These are phyloP conservation scores for Gouania willdenowi DNA, from an alignment of 2,797 vertebrate species.

Conservation along the genomic window DNA sequence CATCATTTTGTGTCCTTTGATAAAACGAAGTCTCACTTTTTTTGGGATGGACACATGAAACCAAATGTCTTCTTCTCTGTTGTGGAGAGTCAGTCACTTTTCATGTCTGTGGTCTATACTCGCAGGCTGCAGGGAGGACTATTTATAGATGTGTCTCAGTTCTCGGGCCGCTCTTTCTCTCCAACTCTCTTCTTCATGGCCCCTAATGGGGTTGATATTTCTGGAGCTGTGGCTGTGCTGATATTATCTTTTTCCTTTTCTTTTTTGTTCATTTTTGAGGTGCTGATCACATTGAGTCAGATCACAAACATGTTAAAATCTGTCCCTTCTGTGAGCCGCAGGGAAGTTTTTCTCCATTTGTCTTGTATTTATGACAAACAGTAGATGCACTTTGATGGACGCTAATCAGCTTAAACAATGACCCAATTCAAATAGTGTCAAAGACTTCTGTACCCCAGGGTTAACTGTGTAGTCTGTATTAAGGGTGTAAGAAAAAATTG, in stretches of 20 bases:
- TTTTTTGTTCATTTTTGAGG: slow-evolving; percentile 51
- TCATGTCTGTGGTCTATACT: slow-evolving; percentile 69
- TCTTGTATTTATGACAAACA: too few species aligned
- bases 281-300: slow-evolving; percentile 16
- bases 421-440: too few species aligned
- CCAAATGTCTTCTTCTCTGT: slow-evolving; percentile 31
- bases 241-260: slow-evolving; percentile 47
- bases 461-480: too few species aligned
- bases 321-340: neutral
- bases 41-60: too few species aligned
- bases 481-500: too few species aligned
- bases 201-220: slow-evolving; percentile 62
- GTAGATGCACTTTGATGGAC: too few species aligned
- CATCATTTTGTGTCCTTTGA: too few species aligned
- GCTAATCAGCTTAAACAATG: too few species aligned
- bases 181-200: slow-evolving; percentile 18
- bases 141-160: slow-evolving; percentile 69
- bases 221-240: slow-evolving; percentile 28
- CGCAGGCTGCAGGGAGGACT: slow-evolving; percentile 67
- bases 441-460: too few species aligned
- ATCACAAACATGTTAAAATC: slow-evolving; percentile 31
- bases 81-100: slow-evolving; percentile 59
- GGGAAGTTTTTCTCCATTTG: too few species aligned
- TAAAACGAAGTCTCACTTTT: too few species aligned
- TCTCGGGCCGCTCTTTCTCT: slow-evolving; percentile 49